phyloP scores from a whole-genome alignment of 2,113 vertebrate genomes.

The Sminthopsis crassicaudata region DNA sequence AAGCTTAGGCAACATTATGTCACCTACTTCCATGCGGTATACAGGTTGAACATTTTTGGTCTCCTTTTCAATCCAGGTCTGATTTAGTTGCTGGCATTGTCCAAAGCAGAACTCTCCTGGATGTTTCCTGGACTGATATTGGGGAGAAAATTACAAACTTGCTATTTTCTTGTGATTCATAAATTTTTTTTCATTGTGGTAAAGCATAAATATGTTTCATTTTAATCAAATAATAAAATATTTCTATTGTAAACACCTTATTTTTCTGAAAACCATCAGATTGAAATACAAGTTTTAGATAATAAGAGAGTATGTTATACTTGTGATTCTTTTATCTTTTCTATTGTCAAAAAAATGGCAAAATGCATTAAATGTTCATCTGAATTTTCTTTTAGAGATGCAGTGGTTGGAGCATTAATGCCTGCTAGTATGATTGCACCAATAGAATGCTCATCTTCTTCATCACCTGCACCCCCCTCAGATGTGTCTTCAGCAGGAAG shows the following conservation, averaged over 20 bases:
- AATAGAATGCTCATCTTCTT: slow-evolving; percentile 92
- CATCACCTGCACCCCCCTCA: slow-evolving; percentile 90
- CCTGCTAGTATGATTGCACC: slow-evolving; percentile 97
- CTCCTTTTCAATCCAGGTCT: background rate
- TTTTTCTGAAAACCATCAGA: background rate
- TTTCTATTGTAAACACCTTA: background rate
- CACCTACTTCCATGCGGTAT: background rate
- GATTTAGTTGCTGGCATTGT: background rate
- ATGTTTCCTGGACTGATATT: background rate
- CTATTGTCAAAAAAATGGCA: background rate
- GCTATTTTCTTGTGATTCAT: background rate
- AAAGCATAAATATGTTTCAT: background rate
- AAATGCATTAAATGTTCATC: background rate
- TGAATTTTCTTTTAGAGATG: slow-evolving; percentile 87
- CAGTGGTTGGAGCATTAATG: slow-evolving; percentile 95
- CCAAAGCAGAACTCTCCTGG: background rate
- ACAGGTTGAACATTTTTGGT: background rate
- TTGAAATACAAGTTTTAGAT: background rate
- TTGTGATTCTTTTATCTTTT: background rate
- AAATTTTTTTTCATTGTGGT: background rate
- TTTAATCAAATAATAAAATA: background rate
- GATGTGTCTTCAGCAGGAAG: slow-evolving; percentile 89
- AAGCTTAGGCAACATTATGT: background rate
- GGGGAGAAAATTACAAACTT: background rate
- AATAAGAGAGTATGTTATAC: background rate